phyloP scores from a whole-genome alignment of 2,888 invertebrate genomes.

The Callosobruchus maculatus region DNA sequence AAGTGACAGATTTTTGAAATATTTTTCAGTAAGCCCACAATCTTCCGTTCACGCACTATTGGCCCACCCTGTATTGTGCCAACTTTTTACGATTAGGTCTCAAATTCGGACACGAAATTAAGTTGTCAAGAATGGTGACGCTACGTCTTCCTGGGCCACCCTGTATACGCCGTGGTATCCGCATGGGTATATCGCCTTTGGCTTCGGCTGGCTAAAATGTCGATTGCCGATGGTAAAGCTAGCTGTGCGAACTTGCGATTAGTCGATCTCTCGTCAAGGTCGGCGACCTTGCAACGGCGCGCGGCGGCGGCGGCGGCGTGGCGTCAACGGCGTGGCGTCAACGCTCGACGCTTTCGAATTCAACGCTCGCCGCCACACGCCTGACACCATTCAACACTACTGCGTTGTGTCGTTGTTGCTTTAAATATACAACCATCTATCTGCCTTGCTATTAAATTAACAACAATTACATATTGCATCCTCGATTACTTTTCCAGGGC shows the following conservation, averaged over 20 bases:
- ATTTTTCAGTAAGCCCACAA: too few species aligned
- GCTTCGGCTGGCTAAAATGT: slow-evolving; percentile 2
- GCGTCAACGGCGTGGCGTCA: slow-evolving; percentile 6
- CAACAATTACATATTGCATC: not conserved
- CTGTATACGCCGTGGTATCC: too few species aligned
- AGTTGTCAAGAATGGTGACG: too few species aligned
- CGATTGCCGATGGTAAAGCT: slow-evolving; percentile 5
- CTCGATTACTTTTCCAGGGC: too few species aligned
- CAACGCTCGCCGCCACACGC: not conserved
- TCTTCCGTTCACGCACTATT: too few species aligned
- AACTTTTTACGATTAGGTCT: too few species aligned
- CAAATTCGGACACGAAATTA: too few species aligned
- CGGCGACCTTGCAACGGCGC: slow-evolving; percentile 19
- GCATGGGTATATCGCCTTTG: not conserved
- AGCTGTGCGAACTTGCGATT: slow-evolving; percentile 6
- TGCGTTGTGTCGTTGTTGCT: not conserved
- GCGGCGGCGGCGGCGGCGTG: not conserved
- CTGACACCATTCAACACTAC: not conserved
- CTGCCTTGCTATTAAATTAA: not conserved
- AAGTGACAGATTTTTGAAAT: too few species aligned
- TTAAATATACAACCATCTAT: not conserved
- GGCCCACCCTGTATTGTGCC: too few species aligned
- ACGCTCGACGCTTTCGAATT: slow-evolving; percentile 10
- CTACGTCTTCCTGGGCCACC: too few species aligned
- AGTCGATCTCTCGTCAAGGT: slow-evolving; percentile 18